A percentile compares a stretch with the other conserved stretches of the same genome.
phyloP scores from a whole-genome alignment of 1,140 invertebrate genomes.

The Drosophila persimilis region DNA sequence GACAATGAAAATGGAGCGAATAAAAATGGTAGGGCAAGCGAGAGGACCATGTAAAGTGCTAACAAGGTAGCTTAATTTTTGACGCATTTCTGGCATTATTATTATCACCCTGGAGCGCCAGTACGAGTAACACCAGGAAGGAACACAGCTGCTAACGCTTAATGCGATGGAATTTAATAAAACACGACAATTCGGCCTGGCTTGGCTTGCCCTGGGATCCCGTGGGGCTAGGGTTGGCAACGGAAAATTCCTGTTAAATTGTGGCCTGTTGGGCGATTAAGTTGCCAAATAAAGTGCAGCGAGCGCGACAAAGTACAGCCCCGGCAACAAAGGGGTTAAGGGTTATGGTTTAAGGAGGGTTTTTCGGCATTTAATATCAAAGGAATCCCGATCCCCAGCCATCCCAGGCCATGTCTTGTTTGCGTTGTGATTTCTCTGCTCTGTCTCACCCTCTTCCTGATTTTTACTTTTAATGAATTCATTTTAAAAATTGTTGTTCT shows the following conservation, averaged over 20 bases:
- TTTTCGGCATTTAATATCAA: slow-evolving; percentile 75
- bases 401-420: slow-evolving; percentile 51
- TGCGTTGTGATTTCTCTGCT: slow-evolving; percentile 64
- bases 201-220: not conserved
- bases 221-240: no score
- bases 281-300: slow-evolving; percentile 79
- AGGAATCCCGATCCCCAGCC: slow-evolving; percentile 41
- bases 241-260: slow-evolving; percentile 70
- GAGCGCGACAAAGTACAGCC: slow-evolving; percentile 39
- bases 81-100: slow-evolving; percentile 54
- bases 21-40: no score
- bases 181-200: slow-evolving; percentile 41
- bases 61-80: slow-evolving; percentile 49
- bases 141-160: slow-evolving; percentile 44
- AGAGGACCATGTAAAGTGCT: slow-evolving; percentile 16
- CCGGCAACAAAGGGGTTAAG: slow-evolving; percentile 46
- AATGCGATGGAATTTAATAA: slow-evolving; percentile 77
- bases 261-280: slow-evolving; percentile 72
- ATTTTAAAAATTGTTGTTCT: slow-evolving; percentile 60
- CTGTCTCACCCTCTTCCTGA: slow-evolving; percentile 56
- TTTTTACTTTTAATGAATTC: slow-evolving; percentile 82
- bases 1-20: not conserved
- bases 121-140: slow-evolving; percentile 25
- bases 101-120: slow-evolving; percentile 46
- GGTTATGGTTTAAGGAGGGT: slow-evolving; percentile 18